These are phyloP conservation scores for Sorex araneus DNA, from an alignment of 2,113 vertebrate genomes.

Conservation along the genomic window DNA sequence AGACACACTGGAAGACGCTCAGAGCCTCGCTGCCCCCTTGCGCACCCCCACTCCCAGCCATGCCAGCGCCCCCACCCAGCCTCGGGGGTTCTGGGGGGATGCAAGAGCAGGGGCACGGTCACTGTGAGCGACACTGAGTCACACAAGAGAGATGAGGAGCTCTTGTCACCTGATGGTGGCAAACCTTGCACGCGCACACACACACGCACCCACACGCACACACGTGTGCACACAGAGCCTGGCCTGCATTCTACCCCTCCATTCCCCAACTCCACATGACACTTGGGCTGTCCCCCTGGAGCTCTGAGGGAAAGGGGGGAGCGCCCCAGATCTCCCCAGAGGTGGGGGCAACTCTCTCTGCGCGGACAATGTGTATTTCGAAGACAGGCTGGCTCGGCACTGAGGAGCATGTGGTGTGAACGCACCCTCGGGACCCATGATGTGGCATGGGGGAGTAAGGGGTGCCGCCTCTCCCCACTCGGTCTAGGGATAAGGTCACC, in stretches of 20 bases:
- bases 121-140: neutral
- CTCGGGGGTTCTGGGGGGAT: neutral
- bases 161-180: neutral
- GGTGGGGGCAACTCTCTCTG: neutral
- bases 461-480: no score
- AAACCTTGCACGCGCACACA: neutral
- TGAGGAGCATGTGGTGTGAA: neutral
- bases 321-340: neutral
- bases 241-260: no score
- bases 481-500: neutral
- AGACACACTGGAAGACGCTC: conserved; percentile 78
- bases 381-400: conserved; percentile 43
- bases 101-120: neutral
- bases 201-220: neutral
- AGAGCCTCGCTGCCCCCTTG: conserved; percentile 40
- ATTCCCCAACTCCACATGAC: neutral
- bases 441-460: no score
- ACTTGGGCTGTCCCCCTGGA: neutral
- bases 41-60: neutral
- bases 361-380: neutral
- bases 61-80: neutral
- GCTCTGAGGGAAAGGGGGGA: conserved; percentile 14
- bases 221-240: neutral
- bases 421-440: neutral
- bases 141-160: neutral